These are phyloP conservation scores for Thelaira solivaga DNA, from an alignment of 2,888 invertebrate species.

Conservation along the genomic window DNA sequence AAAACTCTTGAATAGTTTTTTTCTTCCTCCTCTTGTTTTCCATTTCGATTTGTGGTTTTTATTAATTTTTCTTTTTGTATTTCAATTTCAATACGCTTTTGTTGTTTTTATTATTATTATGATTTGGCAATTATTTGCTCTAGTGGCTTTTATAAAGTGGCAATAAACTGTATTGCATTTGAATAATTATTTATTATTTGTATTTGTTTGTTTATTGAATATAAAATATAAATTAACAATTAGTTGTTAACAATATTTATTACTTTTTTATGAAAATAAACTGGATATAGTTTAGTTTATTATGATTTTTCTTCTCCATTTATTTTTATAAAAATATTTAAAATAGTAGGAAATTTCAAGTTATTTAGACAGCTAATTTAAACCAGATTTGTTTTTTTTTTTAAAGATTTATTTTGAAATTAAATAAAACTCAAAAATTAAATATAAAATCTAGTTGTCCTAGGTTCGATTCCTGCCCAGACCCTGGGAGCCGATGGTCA, in stretches of 20 bases:
- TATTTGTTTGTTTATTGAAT: constrained; percentile 15
- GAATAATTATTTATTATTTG: constrained; percentile 13
- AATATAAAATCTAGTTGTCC: too few relatives aligned
- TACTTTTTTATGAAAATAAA: not conserved
- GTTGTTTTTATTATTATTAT: not conserved
- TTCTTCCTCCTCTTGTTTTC: constrained; percentile 27
- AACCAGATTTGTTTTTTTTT: not conserved
- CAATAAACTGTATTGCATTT: constrained; percentile 40
- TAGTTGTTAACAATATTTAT: constrained; percentile 40
- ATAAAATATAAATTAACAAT: constrained; percentile 16
- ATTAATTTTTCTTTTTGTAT: too few relatives aligned
- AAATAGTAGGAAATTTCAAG: constrained; percentile 16
- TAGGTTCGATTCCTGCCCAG: too few relatives aligned
- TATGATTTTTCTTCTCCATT: too few relatives aligned
- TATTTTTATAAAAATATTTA: not conserved
- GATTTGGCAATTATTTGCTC: constrained; percentile 51
- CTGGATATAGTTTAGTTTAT: too few relatives aligned
- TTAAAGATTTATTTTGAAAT: too few relatives aligned
- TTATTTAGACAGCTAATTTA: too few relatives aligned
- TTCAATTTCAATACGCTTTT: constrained; percentile 26
- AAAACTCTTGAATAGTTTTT: constrained; percentile 20
- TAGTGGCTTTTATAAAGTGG: constrained; percentile 43
- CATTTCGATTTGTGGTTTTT: constrained; percentile 39
- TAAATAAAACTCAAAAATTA: too few relatives aligned
- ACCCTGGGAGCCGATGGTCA: too few relatives aligned